Conservation (phyloP, 2,113 vertebrate species). For the Phyllostomus hastatus region DNA sequence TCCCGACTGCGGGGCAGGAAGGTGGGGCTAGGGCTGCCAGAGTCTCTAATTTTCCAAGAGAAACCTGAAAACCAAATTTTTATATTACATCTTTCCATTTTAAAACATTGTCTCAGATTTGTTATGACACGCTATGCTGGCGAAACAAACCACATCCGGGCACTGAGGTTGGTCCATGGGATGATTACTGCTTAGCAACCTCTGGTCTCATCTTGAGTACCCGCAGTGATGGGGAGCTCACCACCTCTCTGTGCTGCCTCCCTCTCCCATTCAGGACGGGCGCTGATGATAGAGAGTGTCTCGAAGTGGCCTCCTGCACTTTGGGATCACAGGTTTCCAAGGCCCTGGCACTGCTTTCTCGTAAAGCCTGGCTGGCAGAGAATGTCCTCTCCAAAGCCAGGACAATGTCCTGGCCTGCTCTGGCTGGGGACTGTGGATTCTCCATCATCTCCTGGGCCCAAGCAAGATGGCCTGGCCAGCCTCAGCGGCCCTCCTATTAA, state of each 20-base stretch:
- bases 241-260: background rate
- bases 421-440: constrained; percentile 46
- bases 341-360: constrained; percentile 39
- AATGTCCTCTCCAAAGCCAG: constrained; percentile 54
- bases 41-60: background rate
- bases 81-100: background rate
- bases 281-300: background rate
- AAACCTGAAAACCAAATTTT: background rate
- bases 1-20: background rate
- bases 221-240: background rate
- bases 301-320: background rate
- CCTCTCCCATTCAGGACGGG: background rate
- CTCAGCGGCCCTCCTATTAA: constrained; percentile 68
- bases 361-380: constrained; percentile 49
- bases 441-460: constrained; percentile 42
- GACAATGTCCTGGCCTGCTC: constrained; percentile 40
- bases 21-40: background rate
- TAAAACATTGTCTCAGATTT: background rate
- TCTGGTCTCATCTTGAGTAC: background rate
- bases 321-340: constrained; percentile 12
- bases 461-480: constrained; percentile 31
- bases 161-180: background rate
- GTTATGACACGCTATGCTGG: background rate
- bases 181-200: background rate
- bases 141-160: background rate